Evolutionary conservation across 2,113 vertebrate species (phyloP).

Genomic region (Phocoena phocoena): DNA sequence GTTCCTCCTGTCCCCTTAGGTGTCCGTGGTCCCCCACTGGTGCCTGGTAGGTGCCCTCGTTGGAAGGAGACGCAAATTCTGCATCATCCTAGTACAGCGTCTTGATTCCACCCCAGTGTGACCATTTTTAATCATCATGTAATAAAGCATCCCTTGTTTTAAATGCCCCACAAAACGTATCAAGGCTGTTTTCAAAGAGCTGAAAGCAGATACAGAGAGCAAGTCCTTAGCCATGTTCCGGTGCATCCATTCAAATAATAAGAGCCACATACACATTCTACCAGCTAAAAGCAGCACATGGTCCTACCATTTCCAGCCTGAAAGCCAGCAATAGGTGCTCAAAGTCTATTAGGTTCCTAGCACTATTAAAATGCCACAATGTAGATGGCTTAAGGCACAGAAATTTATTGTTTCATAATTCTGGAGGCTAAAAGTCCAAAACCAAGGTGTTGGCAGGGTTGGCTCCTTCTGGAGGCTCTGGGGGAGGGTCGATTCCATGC

Average conservation of each 20-base stretch:
- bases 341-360: not conserved
- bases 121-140: slow-evolving; percentile 77
- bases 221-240: slow-evolving; percentile 52
- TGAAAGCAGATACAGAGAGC: slow-evolving; percentile 74
- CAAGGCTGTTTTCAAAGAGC: slow-evolving; percentile 79
- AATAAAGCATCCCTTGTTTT: slow-evolving; percentile 82
- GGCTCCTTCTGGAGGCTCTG: not conserved
- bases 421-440: not conserved
- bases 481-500: accelerated
- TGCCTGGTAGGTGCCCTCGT: too few relatives aligned
- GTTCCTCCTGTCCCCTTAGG: too few relatives aligned
- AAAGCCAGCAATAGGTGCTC: not conserved
- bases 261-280: slow-evolving; percentile 51
- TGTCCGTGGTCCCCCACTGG: too few relatives aligned
- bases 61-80: too few relatives aligned
- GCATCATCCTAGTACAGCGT: too few relatives aligned
- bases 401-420: not conserved
- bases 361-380: not conserved
- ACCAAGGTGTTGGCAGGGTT: not conserved
- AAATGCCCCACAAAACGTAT: slow-evolving; percentile 74
- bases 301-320: slow-evolving; percentile 51
- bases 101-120: slow-evolving; percentile 41
- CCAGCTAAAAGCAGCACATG: not conserved
- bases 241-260: slow-evolving; percentile 63
- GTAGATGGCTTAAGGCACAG: not conserved